Conservation (phyloP, 2,797 vertebrate genomes). For the Siniperca scherzeri region DNA sequence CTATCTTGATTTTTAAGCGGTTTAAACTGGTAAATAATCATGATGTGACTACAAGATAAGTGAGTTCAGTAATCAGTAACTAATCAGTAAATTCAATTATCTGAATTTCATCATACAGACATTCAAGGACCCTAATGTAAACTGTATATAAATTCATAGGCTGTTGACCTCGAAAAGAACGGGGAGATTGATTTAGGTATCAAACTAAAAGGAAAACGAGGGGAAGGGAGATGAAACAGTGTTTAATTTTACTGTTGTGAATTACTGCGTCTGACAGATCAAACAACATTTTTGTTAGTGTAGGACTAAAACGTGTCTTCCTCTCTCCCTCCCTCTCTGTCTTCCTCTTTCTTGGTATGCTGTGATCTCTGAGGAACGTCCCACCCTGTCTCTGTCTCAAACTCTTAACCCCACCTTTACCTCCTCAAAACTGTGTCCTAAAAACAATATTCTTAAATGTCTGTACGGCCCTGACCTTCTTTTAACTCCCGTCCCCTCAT, state of each 20-base stretch:
- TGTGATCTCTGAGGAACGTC: conserved; percentile 59
- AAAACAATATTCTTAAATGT: conserved; percentile 24
- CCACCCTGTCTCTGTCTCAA: conserved; percentile 50
- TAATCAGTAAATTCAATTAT: conserved; percentile 35
- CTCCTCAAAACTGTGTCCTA: conserved; percentile 42
- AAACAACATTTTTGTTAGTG: conserved; percentile 74
- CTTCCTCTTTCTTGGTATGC: conserved; percentile 54
- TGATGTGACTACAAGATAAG: background rate
- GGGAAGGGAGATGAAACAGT: conserved; percentile 60
- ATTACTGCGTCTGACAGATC: conserved; percentile 70
- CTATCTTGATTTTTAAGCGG: conserved; percentile 12
- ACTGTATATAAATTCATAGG: conserved; percentile 25
- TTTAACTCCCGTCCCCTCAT: background rate
- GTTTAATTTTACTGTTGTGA: conserved; percentile 72
- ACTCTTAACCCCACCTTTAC: conserved; percentile 65
- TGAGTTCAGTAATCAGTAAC: conserved; percentile 30
- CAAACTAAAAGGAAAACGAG: conserved; percentile 55
- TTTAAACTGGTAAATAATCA: background rate
- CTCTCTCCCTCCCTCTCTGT: conserved; percentile 47
- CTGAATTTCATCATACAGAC: conserved; percentile 18
- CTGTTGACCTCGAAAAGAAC: conserved; percentile 27
- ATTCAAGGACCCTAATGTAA: conserved; percentile 29
- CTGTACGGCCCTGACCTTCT: conserved; percentile 17
- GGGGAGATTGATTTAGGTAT: conserved; percentile 59
- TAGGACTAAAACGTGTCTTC: conserved; percentile 67